Percentiles rank a stretch among this genome's conserved stretches.
These are phyloP conservation scores for Tyria jacobaeae DNA, from an alignment of 2,888 invertebrate species.

Conservation along the genomic window DNA sequence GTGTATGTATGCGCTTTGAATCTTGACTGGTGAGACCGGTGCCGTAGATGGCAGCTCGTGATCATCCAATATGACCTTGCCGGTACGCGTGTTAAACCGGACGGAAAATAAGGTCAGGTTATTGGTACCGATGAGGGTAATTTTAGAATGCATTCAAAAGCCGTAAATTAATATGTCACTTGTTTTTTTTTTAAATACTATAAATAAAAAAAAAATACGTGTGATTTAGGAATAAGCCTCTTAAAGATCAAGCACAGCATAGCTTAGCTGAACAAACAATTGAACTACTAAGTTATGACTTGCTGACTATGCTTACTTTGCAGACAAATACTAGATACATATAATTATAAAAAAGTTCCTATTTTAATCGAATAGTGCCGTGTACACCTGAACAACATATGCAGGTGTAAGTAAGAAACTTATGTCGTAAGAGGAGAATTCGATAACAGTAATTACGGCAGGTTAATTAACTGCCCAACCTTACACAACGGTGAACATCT, in stretches of 20 bases:
- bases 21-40: slow-evolving; percentile 60
- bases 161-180: too few species aligned
- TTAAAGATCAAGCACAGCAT: too few species aligned
- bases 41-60: slow-evolving; percentile 68
- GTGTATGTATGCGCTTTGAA: slow-evolving; percentile 57
- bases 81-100: slow-evolving; percentile 53
- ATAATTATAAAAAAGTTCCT: neutral
- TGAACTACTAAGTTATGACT: slow-evolving; percentile 5
- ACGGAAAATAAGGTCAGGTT: slow-evolving; percentile 54
- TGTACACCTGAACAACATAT: slow-evolving; percentile 35
- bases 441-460: slow-evolving; percentile 63
- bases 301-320: neutral
- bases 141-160: slow-evolving; percentile 28
- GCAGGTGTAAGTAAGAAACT: slow-evolving; percentile 8
- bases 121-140: slow-evolving; percentile 26
- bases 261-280: neutral
- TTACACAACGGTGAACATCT: slow-evolving; percentile 80
- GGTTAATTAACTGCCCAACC: slow-evolving; percentile 65
- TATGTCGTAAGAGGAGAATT: slow-evolving; percentile 55
- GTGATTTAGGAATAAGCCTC: too few species aligned
- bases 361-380: slow-evolving; percentile 29
- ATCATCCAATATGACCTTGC: slow-evolving; percentile 62
- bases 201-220: too few species aligned
- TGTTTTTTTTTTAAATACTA: neutral
- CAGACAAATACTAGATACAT: neutral